Evolutionary conservation across 1,140 invertebrate species (phyloP), one percentile per base, ranked within the genome.

Genomic region (Mercenaria mercenaria): DNA sequence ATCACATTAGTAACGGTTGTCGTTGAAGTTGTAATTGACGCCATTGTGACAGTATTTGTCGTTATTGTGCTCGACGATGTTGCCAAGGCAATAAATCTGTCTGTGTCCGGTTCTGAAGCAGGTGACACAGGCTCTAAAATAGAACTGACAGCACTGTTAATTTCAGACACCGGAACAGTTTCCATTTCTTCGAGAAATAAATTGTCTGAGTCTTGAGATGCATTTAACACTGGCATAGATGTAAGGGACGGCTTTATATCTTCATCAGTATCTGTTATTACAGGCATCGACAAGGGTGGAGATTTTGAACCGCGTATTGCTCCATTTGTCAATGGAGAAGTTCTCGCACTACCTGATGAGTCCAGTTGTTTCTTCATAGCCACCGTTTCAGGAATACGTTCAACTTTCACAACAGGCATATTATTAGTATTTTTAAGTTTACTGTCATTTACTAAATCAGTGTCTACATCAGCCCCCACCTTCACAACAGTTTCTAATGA

Each of bases 391-490:
- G 93, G 92, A 91, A 95, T 96, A 52, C 95, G 91, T 88, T 96
- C 95, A 26, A 96, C 93, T 91, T 95, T 95, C n/a, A 96, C 95
- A 43, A 96, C 93, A 87, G 95, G 95, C 88, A 95, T 92, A 84
- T 94, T 93, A 76, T 94, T 94, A 34, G 82, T 88, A 52, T 83
- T 89, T 91, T 80, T 91, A 84, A 32, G 59, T 74, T 72, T 89
- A 64, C 90, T 79, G 69, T 79, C 69, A 52, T 90, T 91, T 26
- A 83, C 85, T 64, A 61, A 47, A 10, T 86, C 77, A 82, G 69
- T 91, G 43, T 37, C 56, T 23, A 26, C 67, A 18, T 50, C 82
- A 61, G 90, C 88, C 61, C 92, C 91, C 88, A 91, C 83, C 79
- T 89, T 93, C 89, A 82, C 52, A 43, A 90, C 83, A 92, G 90